A percentile compares a stretch with the other conserved stretches of the same genome.
These are phyloP conservation scores for Dipodomys merriami DNA, from an alignment of 2,113 vertebrate species.

Conservation along the genomic window DNA sequence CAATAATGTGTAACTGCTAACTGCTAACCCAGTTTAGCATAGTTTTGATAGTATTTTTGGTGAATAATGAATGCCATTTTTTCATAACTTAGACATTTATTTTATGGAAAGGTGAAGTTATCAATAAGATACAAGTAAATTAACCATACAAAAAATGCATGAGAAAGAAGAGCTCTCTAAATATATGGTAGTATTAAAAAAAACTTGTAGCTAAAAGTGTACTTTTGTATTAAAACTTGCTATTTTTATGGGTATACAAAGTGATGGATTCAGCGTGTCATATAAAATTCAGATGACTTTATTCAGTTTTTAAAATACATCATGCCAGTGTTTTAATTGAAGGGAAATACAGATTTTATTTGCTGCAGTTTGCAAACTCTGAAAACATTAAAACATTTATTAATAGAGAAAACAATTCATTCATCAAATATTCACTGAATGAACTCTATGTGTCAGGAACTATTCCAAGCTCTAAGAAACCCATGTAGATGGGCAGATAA, in stretches of 20 bases:
- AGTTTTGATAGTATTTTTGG: neutral
- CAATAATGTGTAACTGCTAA: neutral
- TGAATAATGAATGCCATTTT: neutral
- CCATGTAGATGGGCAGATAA: neutral
- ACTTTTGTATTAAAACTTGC: neutral
- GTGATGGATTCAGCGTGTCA: neutral
- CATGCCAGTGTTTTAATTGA: neutral
- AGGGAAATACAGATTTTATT: neutral
- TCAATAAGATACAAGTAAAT: neutral
- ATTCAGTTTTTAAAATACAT: neutral
- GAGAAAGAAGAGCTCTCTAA: neutral
- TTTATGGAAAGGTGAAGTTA: neutral
- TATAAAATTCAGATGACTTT: neutral
- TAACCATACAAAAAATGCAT: neutral
- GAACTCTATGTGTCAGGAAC: neutral
- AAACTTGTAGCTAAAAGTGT: neutral
- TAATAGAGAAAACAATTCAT: constrained; percentile 8
- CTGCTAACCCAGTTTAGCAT: neutral
- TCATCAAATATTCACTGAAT: constrained; percentile 3
- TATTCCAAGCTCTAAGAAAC: neutral
- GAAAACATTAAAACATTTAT: neutral
- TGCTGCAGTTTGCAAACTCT: neutral
- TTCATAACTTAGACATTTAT: constrained; percentile 16
- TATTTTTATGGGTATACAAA: neutral
- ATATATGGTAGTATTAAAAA: neutral